phyloP scores from a whole-genome alignment of 2,888 invertebrate genomes.

The Ditula angustiorana region DNA sequence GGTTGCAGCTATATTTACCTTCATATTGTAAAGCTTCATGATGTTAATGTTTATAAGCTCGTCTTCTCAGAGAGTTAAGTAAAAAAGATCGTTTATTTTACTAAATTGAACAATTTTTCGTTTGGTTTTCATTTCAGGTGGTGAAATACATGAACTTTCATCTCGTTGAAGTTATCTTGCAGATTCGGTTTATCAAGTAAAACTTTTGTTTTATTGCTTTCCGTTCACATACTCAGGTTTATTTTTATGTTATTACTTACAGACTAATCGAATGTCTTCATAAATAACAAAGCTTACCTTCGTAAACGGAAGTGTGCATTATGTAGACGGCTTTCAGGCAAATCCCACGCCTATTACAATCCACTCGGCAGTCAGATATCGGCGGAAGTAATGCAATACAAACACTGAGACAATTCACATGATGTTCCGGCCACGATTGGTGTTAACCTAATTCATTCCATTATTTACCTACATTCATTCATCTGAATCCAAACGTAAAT shows the following conservation, averaged over 20 bases:
- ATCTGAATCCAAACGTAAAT: slow-evolving; percentile 46
- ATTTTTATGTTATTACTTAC: slow-evolving; percentile 10
- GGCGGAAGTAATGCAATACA: slow-evolving; percentile 49
- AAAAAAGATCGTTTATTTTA: slow-evolving; percentile 10
- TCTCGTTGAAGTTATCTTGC: neutral
- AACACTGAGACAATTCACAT: slow-evolving; percentile 62
- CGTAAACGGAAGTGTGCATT: slow-evolving; percentile 38
- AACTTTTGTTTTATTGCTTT: slow-evolving; percentile 4
- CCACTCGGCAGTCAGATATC: slow-evolving; percentile 62
- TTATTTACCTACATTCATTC: slow-evolving; percentile 47
- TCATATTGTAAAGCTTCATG: slow-evolving; percentile 10
- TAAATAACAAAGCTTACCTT: slow-evolving; percentile 42
- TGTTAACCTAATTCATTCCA: slow-evolving; percentile 42
- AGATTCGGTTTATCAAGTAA: slow-evolving; percentile 7
- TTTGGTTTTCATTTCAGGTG: slow-evolving; percentile 14
- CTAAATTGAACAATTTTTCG: slow-evolving; percentile 10
- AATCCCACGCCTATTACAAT: slow-evolving; percentile 60
- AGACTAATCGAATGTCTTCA: slow-evolving; percentile 16
- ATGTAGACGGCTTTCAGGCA: slow-evolving; percentile 43
- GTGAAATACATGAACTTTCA: neutral
- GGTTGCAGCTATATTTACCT: neutral
- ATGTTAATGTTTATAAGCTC: slow-evolving; percentile 29
- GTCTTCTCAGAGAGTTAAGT: slow-evolving; percentile 7
- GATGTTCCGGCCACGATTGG: slow-evolving; percentile 37
- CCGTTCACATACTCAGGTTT: neutral